These are phyloP conservation scores for Papilio dardanus DNA, from an alignment of 1,140 invertebrate species.

Conservation along the genomic window DNA sequence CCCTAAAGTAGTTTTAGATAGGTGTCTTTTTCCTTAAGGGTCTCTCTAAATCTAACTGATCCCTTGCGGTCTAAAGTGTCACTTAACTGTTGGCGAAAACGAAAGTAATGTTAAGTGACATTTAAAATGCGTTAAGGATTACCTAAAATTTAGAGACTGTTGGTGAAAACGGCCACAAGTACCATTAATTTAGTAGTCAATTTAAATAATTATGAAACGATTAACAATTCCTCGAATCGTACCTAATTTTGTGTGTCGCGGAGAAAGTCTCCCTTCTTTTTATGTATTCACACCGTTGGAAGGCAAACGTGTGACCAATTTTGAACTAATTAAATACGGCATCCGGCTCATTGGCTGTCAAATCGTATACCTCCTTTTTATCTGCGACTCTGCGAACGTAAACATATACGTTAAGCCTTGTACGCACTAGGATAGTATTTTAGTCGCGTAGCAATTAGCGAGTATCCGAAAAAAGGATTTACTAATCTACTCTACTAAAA, in stretches of 20 bases:
- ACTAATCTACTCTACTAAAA: too few species aligned
- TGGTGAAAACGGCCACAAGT: neutral
- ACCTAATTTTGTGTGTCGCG: slow-evolving; percentile 29
- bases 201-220: slow-evolving; percentile 35
- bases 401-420: slow-evolving; percentile 73
- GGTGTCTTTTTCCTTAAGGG: too few species aligned
- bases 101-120: too few species aligned
- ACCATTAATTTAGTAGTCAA: slow-evolving; percentile 24
- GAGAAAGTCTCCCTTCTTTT: slow-evolving; percentile 31
- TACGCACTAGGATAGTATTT: too few species aligned
- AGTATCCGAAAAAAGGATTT: too few species aligned
- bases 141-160: neutral
- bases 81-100: too few species aligned
- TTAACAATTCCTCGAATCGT: slow-evolving; percentile 35
- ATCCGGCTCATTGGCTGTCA: slow-evolving; percentile 78
- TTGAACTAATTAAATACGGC: slow-evolving; percentile 71
- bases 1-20: too few species aligned
- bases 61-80: too few species aligned
- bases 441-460: too few species aligned
- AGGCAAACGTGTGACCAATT: slow-evolving; percentile 62
- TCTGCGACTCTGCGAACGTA: slow-evolving; percentile 42
- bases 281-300: slow-evolving; percentile 27
- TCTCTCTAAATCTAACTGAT: too few species aligned
- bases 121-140: too few species aligned
- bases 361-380: slow-evolving; percentile 63